Percentiles rank a stretch among this genome's conserved stretches.
phyloP scores from a whole-genome alignment of 2,797 vertebrate genomes.

The Sebastes flavidus region DNA sequence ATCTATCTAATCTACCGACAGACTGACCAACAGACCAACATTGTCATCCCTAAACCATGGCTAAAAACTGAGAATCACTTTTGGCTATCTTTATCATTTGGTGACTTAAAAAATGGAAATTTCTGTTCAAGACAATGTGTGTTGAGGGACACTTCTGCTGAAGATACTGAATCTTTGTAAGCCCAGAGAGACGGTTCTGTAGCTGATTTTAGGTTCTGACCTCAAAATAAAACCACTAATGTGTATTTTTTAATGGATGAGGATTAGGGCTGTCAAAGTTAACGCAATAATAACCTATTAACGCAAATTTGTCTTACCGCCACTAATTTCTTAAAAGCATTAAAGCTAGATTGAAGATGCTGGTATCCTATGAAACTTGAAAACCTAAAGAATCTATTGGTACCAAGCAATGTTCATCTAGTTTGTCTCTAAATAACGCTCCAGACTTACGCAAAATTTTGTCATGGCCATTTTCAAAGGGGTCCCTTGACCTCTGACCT shows the following conservation, averaged over 20 bases:
- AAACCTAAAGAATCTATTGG: no score
- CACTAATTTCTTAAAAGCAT: no score
- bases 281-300: no score
- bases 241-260: background rate
- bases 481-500: no score
- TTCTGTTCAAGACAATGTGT: background rate
- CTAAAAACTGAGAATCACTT: background rate
- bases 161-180: background rate
- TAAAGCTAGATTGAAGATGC: no score
- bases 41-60: background rate
- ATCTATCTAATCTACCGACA: background rate
- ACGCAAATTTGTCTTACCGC: no score
- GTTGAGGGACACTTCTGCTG: background rate
- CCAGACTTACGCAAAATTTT: no score
- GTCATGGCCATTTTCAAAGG: no score
- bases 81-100: background rate
- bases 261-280: background rate
- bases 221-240: background rate
- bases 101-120: background rate
- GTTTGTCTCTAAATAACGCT: no score
- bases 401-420: no score
- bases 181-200: background rate
- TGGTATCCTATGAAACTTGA: no score
- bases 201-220: background rate
- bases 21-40: background rate